Conservation (phyloP, 2,888 invertebrate species). For the Macrophya annulata region DNA sequence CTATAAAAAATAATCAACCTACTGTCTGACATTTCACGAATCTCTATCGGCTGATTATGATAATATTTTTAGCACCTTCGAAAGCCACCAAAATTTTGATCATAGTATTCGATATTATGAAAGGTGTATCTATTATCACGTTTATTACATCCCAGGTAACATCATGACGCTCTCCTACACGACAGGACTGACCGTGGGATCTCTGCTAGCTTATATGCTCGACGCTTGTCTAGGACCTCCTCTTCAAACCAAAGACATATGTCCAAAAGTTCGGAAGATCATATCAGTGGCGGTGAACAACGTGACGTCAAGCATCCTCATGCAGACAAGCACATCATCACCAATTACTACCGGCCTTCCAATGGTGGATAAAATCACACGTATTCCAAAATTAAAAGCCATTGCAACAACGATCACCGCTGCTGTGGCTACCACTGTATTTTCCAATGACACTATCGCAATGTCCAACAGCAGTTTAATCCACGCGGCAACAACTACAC, state of each 20-base stretch:
- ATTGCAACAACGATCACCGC: conserved; percentile 67
- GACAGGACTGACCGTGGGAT: conserved; percentile 92
- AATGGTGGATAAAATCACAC: conserved; percentile 67
- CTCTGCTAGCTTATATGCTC: conserved; percentile 91
- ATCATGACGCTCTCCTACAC: conserved; percentile 97
- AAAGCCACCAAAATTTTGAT: neutral
- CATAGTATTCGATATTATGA: neutral
- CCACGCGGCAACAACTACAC: conserved; percentile 68
- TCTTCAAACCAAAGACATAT: conserved; percentile 75
- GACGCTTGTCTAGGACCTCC: conserved; percentile 79
- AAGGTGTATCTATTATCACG: neutral
- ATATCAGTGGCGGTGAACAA: conserved; percentile 64
- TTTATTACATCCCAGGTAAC: conserved; percentile 84
- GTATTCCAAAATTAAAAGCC: conserved; percentile 67
- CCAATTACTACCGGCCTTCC: conserved; percentile 68
- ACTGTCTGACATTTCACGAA: neutral
- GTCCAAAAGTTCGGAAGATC: conserved; percentile 66
- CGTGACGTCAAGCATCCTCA: conserved; percentile 68
- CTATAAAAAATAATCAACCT: no score
- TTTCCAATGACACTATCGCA: conserved; percentile 68
- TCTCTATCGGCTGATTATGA: neutral
- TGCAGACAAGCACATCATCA: conserved; percentile 69
- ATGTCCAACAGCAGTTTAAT: conserved; percentile 64
- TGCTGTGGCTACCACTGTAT: conserved; percentile 64
- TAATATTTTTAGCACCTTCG: neutral